Evolutionary conservation across 2,888 invertebrate genomes (phyloP).

Genomic region (Aproaerema taeniolella): DNA sequence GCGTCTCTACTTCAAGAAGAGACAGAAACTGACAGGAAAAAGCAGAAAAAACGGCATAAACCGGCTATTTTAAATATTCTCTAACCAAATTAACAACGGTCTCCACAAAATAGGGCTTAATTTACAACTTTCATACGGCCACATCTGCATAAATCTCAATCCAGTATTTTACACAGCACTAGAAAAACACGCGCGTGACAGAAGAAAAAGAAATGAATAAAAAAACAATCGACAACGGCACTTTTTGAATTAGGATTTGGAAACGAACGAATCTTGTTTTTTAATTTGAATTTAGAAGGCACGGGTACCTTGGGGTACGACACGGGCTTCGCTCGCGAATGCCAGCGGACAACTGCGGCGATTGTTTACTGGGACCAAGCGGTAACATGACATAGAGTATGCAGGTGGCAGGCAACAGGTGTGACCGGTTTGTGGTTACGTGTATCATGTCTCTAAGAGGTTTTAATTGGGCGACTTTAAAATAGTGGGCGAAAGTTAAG

Average conservation of each 20-base stretch:
- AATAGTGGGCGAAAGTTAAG: no score
- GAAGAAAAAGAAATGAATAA: conserved; percentile 29
- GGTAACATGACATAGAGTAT: conserved; percentile 45
- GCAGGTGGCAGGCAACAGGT: conserved; percentile 6
- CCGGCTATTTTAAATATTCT: no score
- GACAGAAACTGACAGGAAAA: no score
- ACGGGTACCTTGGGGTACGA: conserved; percentile 36
- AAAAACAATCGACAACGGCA: conserved; percentile 36
- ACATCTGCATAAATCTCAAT: conserved; percentile 21
- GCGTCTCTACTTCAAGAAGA: no score
- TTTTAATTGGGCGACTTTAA: no score
- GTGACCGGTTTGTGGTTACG: conserved; percentile 22
- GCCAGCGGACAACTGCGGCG: conserved; percentile 60
- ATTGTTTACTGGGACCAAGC: conserved; percentile 61
- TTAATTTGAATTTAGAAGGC: conserved; percentile 28
- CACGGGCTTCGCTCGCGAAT: conserved; percentile 54
- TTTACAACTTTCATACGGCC: conserved; percentile 8
- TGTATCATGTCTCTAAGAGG: conserved; percentile 30
- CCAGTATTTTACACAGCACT: no score
- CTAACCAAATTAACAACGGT: conserved; percentile 10
- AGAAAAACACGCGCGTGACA: conserved; percentile 47
- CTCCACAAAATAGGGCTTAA: conserved; percentile 8
- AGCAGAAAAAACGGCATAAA: no score
- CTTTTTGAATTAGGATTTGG: conserved; percentile 12
- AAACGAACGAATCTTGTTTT: conserved; percentile 52